Evolutionary conservation across 1,140 invertebrate species (phyloP).

Genomic region (Ips nitidus): DNA sequence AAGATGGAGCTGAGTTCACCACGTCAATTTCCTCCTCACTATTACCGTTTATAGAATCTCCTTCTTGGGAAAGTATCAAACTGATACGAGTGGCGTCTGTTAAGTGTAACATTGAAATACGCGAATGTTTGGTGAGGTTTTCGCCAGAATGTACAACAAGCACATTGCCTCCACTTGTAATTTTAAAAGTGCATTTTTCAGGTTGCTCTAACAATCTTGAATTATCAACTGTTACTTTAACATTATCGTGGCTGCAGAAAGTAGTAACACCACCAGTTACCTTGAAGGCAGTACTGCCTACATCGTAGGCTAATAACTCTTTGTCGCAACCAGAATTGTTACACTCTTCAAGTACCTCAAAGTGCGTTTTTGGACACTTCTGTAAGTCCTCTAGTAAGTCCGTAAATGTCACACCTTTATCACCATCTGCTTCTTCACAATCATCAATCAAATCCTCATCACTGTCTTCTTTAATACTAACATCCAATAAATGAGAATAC

Average conservation of each 20-base stretch:
- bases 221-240: constrained; percentile 42
- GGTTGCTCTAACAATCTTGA: constrained; percentile 31
- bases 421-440: neutral
- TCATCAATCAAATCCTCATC: constrained; percentile 15
- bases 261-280: constrained; percentile 36
- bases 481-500: constrained; percentile 33
- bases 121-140: constrained; percentile 17
- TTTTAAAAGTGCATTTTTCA: constrained; percentile 31
- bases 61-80: constrained; percentile 21
- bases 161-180: constrained; percentile 29
- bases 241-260: constrained; percentile 41
- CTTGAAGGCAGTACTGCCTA: constrained; percentile 31
- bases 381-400: constrained; percentile 29
- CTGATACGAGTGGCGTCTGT: constrained; percentile 34
- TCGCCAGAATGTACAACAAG: constrained; percentile 29
- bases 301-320: constrained; percentile 35
- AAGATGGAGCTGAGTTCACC: neutral
- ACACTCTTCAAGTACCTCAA: constrained; percentile 22
- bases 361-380: constrained; percentile 23
- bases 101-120: constrained; percentile 13
- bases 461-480: no score
- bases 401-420: constrained; percentile 20
- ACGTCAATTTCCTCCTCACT: neutral
- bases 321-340: constrained; percentile 9
- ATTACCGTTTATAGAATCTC: neutral